Evolutionary conservation across 2,113 vertebrate genomes (phyloP).

Genomic region (Seriola dumerili): DNA sequence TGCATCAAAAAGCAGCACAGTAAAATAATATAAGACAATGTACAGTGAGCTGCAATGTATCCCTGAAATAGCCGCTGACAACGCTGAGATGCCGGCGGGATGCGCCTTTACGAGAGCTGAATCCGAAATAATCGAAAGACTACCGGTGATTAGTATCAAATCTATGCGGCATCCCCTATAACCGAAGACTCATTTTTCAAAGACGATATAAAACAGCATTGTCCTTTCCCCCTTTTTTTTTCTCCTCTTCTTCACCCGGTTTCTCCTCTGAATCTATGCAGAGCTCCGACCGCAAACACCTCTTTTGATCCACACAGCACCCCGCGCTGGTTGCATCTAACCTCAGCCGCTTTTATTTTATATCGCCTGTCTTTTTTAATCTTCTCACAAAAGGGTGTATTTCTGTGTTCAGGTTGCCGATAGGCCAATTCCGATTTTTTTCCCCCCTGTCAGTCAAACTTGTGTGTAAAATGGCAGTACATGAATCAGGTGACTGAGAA

Average conservation of each 20-base stretch:
- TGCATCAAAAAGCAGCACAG: conserved; percentile 24
- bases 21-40: conserved; percentile 26
- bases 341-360: conserved; percentile 34
- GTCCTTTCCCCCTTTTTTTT: conserved; percentile 34
- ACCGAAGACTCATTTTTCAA: conserved; percentile 30
- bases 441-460: conserved; percentile 73
- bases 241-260: conserved; percentile 44
- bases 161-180: conserved; percentile 53
- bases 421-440: conserved; percentile 47
- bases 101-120: conserved; percentile 33
- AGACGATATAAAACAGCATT: conserved; percentile 55
- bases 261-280: conserved; percentile 47
- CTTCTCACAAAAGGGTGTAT: conserved; percentile 65
- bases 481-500: conserved; percentile 85
- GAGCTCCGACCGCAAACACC: conserved; percentile 44
- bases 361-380: conserved; percentile 25
- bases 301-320: conserved; percentile 53
- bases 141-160: conserved; percentile 31
- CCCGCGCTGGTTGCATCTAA: conserved; percentile 57
- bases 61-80: conserved; percentile 58
- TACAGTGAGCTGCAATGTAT: conserved; percentile 41
- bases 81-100: conserved; percentile 33
- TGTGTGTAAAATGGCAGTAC: conserved; percentile 88
- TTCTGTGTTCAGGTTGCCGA: conserved; percentile 69
- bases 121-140: conserved; percentile 40